A percentile compares a stretch with the other conserved stretches of the same genome.
Conservation (phyloP, 2,888 invertebrate genomes). For the Allolobophora icterica region DNA sequence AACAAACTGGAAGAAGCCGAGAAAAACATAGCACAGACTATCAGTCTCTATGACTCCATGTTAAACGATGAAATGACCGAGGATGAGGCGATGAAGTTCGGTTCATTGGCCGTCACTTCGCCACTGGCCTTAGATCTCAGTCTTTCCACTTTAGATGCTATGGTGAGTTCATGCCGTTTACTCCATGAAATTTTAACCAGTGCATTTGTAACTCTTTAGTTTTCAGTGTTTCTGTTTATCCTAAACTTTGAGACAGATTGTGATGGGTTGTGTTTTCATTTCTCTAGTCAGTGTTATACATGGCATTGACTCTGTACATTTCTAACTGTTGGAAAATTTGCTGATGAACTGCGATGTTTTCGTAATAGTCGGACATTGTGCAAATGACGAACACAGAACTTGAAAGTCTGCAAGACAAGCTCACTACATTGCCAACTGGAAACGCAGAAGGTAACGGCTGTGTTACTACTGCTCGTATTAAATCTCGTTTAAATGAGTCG, state of each 20-base stretch:
- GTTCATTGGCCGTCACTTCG: constrained; percentile 33
- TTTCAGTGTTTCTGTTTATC: neutral
- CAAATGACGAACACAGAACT: constrained; percentile 39
- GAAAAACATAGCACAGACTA: constrained; percentile 31
- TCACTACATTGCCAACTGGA: constrained; percentile 23
- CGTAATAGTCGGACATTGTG: constrained; percentile 37
- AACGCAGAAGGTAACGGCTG: neutral
- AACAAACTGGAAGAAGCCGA: constrained; percentile 35
- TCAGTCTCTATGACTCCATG: constrained; percentile 35
- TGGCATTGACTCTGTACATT: no score
- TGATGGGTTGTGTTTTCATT: neutral
- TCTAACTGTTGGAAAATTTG: neutral
- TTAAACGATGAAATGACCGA: constrained; percentile 36
- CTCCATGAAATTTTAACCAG: neutral
- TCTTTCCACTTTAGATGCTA: constrained; percentile 37
- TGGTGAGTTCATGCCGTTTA: constrained; percentile 21
- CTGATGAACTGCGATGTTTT: neutral
- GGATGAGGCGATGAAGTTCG: constrained; percentile 33
- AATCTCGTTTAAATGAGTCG: neutral
- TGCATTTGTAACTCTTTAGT: neutral
- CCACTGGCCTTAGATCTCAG: constrained; percentile 36
- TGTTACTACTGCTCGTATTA: neutral
- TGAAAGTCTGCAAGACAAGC: constrained; percentile 35
- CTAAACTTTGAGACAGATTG: neutral
- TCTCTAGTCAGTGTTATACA: neutral